A percentile compares a stretch with the other conserved stretches of the same genome.
These are phyloP conservation scores for Pterocles burchelli DNA, from an alignment of 2,113 vertebrate genomes.

Conservation along the genomic window DNA sequence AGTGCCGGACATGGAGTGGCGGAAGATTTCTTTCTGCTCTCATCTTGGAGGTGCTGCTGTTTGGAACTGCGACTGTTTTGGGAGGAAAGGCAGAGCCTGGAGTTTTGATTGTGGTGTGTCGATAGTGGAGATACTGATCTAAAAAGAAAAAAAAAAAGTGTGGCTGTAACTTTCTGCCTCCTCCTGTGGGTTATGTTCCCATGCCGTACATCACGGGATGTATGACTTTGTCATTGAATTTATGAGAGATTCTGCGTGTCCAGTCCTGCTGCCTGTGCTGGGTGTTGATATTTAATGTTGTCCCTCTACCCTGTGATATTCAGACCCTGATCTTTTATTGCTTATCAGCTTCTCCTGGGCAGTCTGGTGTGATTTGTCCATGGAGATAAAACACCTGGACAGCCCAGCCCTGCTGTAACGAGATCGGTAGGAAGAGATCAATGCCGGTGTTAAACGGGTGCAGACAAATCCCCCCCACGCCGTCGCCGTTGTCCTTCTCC, in stretches of 20 bases:
- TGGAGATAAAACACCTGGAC: neutral
- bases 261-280: neutral
- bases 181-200: neutral
- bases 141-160: neutral
- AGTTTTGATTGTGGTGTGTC: fast-evolving
- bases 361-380: neutral
- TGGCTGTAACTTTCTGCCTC: neutral
- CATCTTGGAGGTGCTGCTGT: neutral
- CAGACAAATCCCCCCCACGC: neutral
- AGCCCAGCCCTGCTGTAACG: neutral
- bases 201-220: neutral
- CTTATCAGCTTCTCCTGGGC: constrained; percentile 11
- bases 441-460: neutral
- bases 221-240: neutral
- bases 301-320: neutral
- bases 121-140: neutral
- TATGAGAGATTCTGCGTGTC: neutral
- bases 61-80: neutral
- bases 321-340: neutral
- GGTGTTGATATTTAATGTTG: neutral
- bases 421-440: neutral
- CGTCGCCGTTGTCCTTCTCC: neutral
- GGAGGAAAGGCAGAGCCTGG: neutral
- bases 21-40: neutral
- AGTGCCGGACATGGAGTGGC: neutral